Evolutionary conservation across 64 coral and sea anemone species (phyloP), one percentile per base, ranked within the genome.

Genomic region (Actinia tenebrosa): DNA sequence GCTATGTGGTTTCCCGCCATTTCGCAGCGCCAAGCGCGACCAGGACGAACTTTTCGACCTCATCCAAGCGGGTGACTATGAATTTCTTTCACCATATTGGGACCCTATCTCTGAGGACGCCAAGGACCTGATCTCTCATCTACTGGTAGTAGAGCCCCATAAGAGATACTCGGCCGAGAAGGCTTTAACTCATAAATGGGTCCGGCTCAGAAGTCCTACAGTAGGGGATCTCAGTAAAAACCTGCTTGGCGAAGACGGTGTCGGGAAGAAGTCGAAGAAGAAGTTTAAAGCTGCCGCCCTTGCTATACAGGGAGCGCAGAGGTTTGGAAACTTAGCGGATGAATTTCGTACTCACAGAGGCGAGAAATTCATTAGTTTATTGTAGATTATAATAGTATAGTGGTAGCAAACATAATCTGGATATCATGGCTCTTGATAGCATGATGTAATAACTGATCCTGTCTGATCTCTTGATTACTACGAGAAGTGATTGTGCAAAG

Each of bases 1-100:
- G 97, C 90, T 99, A 25, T 99, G 97, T 71, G 97, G 97, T 47
- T 99, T 99, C 88, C 97, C 97, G 86, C 97, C 97, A 22, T 99
- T 99, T 59, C 97, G 93, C 7, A 99, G 97, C 83, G 84, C 97
- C 53, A 95, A 95, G 18, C 91, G 91, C 26, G 97, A 99, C 75
- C 97, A 99, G 60, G 97, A 99, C 45, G 97, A 99, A 66, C 68
- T 99, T 14, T 99, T 99, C 45, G 93, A 99, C 26, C 77, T 95
- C 18, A 92, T 92, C 22, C 86, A 92, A 54, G 86, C 82, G n/a
- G 91, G 91, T 46, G 47, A 92, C 43, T 92, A 89, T 85, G 91
- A 89, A 53, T 95, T 95, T 30, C 86, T 99, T 2, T 91, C 97
- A 4, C 97, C 97, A 3, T 99, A 99, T 78, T 99, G 97, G 97